Percentiles rank a stretch among this genome's conserved stretches.
Evolutionary conservation across 35 echinoderm and acorn worm genomes (phyloP).

Genomic region (Ophioderma brevispina): DNA sequence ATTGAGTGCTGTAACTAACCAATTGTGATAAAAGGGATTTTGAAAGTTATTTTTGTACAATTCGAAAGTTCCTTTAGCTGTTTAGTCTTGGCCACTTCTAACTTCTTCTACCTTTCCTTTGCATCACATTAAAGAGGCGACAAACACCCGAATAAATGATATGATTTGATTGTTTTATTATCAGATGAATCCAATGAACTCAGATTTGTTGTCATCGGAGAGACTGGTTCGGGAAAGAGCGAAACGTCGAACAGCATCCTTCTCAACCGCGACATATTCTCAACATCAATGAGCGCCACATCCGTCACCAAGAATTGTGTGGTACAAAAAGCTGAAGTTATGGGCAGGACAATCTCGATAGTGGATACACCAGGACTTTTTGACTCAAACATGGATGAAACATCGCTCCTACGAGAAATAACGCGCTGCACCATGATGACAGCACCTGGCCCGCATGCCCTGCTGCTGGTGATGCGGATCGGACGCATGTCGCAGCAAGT

Average conservation of each 20-base stretch:
- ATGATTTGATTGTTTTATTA: neutral
- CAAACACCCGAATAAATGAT: neutral
- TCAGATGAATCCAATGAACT: neutral
- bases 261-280: neutral
- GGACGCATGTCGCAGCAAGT: neutral
- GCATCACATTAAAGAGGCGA: neutral
- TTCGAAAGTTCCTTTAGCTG: neutral
- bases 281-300: neutral
- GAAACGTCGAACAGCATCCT: neutral
- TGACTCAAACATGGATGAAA: neutral
- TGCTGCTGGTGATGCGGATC: neutral
- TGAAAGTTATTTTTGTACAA: neutral
- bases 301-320: neutral
- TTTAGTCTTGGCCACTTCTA: neutral
- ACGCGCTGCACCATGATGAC: neutral
- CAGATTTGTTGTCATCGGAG: neutral
- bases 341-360: neutral
- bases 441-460: neutral
- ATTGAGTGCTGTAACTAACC: too few species aligned
- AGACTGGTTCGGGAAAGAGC: neutral
- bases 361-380: neutral
- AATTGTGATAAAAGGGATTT: too few species aligned
- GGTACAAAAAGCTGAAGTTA: neutral
- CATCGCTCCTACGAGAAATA: neutral
- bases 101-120: neutral